Conservation (phyloP, 2,888 invertebrate genomes). For the Pecten maximus region DNA sequence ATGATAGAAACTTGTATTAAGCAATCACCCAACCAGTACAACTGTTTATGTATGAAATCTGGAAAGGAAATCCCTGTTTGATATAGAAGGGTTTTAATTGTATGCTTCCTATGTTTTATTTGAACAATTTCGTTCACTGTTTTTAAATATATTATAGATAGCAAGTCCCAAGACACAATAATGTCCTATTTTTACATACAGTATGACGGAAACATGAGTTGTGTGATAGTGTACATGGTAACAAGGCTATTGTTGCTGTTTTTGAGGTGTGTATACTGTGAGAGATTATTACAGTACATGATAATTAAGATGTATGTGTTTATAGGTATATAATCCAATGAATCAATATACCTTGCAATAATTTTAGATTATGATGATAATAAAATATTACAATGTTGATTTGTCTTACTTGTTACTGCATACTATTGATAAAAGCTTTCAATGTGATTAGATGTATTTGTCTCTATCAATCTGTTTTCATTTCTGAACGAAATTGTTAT, state of each 20-base stretch:
- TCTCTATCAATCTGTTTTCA: too few species aligned
- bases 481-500: too few species aligned
- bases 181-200: neutral
- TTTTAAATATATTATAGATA: neutral
- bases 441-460: too few species aligned
- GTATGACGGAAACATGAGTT: neutral
- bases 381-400: neutral
- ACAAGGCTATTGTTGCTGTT: neutral
- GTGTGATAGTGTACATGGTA: neutral
- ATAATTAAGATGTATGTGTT: too few species aligned
- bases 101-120: too few species aligned
- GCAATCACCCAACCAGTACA: neutral
- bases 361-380: neutral
- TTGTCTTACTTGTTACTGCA: neutral
- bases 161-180: neutral
- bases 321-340: neutral
- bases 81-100: neutral
- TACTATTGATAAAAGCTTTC: too few species aligned
- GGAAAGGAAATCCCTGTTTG: neutral
- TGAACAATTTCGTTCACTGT: too few species aligned
- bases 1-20: neutral
- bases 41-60: neutral
- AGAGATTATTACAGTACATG: neutral
- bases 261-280: neutral
- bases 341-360: neutral